These are phyloP conservation scores for Acanthaster planci DNA, from an alignment of 35 echinoderm and acorn worm genomes.

Conservation along the genomic window DNA sequence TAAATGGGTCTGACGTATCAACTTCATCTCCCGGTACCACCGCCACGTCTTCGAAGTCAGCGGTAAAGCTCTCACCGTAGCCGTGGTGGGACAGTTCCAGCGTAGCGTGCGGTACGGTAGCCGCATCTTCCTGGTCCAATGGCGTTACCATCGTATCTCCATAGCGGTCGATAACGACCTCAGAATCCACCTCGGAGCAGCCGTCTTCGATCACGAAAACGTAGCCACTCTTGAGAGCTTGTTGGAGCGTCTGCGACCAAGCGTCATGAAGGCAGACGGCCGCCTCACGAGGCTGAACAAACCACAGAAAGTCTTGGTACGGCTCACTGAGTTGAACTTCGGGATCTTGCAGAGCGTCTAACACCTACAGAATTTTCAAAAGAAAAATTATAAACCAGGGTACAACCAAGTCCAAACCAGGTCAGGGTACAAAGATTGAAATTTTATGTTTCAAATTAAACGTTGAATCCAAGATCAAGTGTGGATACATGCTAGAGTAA, in stretches of 20 bases:
- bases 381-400: no score
- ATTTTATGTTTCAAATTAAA: no score
- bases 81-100: neutral
- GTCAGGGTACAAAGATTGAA: no score
- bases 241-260: conserved; percentile 45
- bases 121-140: conserved; percentile 60
- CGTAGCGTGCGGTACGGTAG: conserved; percentile 4
- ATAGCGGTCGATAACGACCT: conserved; percentile 24
- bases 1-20: neutral
- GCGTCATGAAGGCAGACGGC: conserved; percentile 51
- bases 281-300: conserved; percentile 87
- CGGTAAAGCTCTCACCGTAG: neutral
- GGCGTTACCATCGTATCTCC: conserved; percentile 18
- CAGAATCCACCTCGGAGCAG: conserved; percentile 11
- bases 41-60: conserved; percentile 56
- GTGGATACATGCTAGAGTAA: no score
- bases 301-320: conserved; percentile 82
- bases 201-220: conserved; percentile 17
- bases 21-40: conserved; percentile 53
- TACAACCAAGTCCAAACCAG: no score
- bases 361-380: conserved; percentile 45
- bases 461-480: no score
- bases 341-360: conserved; percentile 63
- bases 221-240: conserved; percentile 15
- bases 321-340: conserved; percentile 41